These are phyloP conservation scores for Nibea coibor DNA, from an alignment of 2,113 vertebrate genomes.

Conservation along the genomic window DNA sequence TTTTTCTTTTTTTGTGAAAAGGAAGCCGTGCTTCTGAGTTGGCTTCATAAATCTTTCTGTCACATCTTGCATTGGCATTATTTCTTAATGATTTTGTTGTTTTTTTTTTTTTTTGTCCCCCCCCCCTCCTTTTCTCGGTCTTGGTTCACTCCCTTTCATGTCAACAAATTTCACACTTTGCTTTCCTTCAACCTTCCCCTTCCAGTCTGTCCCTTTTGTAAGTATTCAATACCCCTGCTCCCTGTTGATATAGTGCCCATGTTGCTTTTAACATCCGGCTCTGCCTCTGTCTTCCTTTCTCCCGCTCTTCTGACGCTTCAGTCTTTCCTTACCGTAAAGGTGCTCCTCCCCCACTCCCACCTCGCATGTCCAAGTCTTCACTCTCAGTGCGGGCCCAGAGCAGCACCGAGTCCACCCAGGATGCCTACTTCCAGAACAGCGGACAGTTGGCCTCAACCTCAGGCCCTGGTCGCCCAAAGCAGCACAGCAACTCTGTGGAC, in stretches of 20 bases:
- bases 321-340: slow-evolving; percentile 98
- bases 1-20: slow-evolving; percentile 2
- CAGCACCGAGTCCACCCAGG: slow-evolving; percentile 97
- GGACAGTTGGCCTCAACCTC: slow-evolving; percentile 80
- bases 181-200: slow-evolving; percentile 16
- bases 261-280: slow-evolving; percentile 62
- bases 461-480: slow-evolving; percentile 84
- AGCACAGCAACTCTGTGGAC: slow-evolving; percentile 94
- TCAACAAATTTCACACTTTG: slow-evolving; percentile 22
- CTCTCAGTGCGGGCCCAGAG: slow-evolving; percentile 97
- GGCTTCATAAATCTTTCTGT: slow-evolving; percentile 4
- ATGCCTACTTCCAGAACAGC: slow-evolving; percentile 89
- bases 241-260: slow-evolving; percentile 18
- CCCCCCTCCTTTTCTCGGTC: slow-evolving; percentile 6
- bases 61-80: slow-evolving; percentile 7
- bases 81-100: slow-evolving; percentile 42
- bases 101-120: slow-evolving; percentile 48
- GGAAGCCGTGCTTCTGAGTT: slow-evolving; percentile 8
- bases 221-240: slow-evolving; percentile 52
- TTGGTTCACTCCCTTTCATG: slow-evolving; percentile 1
- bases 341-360: slow-evolving; percentile 93
- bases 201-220: slow-evolving; percentile 70
- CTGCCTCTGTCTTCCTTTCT: slow-evolving; percentile 59
- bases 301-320: slow-evolving; percentile 75
- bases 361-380: slow-evolving; percentile 96